phyloP scores from a whole-genome alignment of 1,140 invertebrate genomes.

The Ips nitidus region DNA sequence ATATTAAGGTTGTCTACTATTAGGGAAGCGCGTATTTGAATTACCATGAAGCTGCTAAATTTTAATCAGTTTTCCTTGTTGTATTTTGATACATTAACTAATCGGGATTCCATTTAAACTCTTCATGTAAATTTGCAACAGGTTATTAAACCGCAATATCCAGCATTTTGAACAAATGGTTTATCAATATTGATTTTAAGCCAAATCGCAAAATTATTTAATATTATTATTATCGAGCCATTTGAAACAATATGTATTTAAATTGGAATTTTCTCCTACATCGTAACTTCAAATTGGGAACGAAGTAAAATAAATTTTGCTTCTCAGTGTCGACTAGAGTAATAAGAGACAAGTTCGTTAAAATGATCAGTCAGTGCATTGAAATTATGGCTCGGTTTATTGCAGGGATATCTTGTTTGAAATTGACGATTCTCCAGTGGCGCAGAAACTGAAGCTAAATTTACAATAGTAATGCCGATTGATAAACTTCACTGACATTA shows the following conservation, averaged over 20 bases:
- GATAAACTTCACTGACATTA: not conserved
- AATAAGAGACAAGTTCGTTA: conserved; percentile 29
- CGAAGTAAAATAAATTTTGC: too few relatives aligned
- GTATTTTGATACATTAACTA: too few relatives aligned
- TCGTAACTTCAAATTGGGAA: too few relatives aligned
- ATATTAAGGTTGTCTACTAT: too few relatives aligned
- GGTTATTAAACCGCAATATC: conserved; percentile 5
- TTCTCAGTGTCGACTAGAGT: not conserved
- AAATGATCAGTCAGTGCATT: conserved; percentile 21
- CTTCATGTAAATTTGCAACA: not conserved
- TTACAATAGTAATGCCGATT: not conserved
- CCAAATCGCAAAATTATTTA: not conserved
- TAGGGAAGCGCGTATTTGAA: too few relatives aligned
- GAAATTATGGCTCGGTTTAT: conserved; percentile 19
- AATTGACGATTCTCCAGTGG: conserved; percentile 12
- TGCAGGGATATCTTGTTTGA: conserved; percentile 4
- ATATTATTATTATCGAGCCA: not conserved
- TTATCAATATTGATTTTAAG: conserved; percentile 10
- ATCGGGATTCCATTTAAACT: not conserved
- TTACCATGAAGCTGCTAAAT: too few relatives aligned
- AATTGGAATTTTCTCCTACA: too few relatives aligned
- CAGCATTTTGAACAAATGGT: not conserved
- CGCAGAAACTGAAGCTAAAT: not conserved
- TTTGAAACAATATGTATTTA: too few relatives aligned
- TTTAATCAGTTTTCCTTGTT: too few relatives aligned